Percentiles rank a stretch among this genome's conserved stretches.
Evolutionary conservation across 2,888 invertebrate species (phyloP).

Genomic region (Sialis fuliginosa): DNA sequence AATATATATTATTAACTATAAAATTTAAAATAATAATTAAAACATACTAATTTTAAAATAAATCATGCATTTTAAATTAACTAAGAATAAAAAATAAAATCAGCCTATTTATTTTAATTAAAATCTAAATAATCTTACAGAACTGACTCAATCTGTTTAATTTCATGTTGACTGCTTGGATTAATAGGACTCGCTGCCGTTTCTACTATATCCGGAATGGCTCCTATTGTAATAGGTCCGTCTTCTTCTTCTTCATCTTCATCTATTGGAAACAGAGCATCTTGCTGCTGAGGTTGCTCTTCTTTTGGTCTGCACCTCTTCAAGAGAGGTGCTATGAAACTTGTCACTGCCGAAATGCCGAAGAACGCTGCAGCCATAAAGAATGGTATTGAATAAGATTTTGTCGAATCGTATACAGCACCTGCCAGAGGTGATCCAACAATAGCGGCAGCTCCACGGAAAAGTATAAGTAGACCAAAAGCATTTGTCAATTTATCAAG

Average conservation of each 20-base stretch:
- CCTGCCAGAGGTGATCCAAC: conserved; percentile 73
- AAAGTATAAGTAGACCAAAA: conserved; percentile 87
- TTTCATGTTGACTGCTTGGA: conserved; percentile 31
- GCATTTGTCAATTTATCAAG: conserved; percentile 92
- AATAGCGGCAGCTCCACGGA: conserved; percentile 87
- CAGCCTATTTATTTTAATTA: no score
- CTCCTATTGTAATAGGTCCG: conserved; percentile 46
- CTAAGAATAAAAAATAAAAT: no score
- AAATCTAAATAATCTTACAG: conserved; percentile 27
- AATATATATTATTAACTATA: no score
- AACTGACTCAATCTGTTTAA: conserved; percentile 57
- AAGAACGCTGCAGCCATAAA: conserved; percentile 84
- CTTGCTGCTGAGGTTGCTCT: conserved; percentile 42
- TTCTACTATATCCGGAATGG: conserved; percentile 56
- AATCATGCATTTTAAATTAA: no score
- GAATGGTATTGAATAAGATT: conserved; percentile 76
- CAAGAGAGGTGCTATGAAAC: conserved; percentile 64
- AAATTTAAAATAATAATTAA: no score
- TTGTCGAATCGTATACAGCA: conserved; percentile 74
- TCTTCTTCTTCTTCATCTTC: conserved; percentile 60
- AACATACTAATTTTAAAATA: no score
- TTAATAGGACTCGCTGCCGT: conserved; percentile 53
- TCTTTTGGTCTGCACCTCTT: conserved; percentile 34
- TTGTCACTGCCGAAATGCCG: conserved; percentile 65
- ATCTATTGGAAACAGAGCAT: conserved; percentile 66